Percentiles rank a stretch among this genome's conserved stretches.
These are phyloP conservation scores for Leucophenga maculata DNA, from an alignment of 2,888 invertebrate genomes.

Conservation along the genomic window DNA sequence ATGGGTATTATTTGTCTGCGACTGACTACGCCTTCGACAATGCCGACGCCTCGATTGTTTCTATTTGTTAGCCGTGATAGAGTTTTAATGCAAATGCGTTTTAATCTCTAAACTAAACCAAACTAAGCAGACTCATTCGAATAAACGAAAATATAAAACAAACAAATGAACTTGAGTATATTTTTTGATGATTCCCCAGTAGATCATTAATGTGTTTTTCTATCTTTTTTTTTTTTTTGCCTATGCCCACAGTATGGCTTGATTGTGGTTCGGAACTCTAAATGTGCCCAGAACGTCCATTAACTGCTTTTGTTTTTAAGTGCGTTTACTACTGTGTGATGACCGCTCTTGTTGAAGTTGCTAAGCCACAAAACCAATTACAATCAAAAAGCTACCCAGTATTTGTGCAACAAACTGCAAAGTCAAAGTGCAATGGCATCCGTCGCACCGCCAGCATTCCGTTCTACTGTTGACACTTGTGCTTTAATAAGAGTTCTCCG, in stretches of 20 bases:
- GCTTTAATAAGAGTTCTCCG: constrained; percentile 4
- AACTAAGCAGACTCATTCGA: background rate
- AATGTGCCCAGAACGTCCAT: too few relatives aligned
- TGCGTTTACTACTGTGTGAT: too few relatives aligned
- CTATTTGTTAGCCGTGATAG: background rate
- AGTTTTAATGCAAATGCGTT: constrained; percentile 14
- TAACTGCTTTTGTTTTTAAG: too few relatives aligned
- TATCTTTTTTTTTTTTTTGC: constrained; percentile 16
- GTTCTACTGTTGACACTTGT: constrained; percentile 16
- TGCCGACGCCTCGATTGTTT: background rate
- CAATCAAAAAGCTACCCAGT: constrained; percentile 15
- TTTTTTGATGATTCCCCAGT: constrained; percentile 8
- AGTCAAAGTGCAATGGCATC: background rate
- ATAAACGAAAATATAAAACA: too few relatives aligned
- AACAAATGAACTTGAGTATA: background rate
- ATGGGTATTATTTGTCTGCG: background rate
- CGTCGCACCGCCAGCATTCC: background rate
- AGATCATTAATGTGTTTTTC: constrained; percentile 19
- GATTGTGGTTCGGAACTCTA: too few relatives aligned
- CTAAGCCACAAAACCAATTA: constrained; percentile 25
- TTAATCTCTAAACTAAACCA: constrained; percentile 3
- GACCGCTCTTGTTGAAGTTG: background rate
- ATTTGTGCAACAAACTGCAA: constrained; percentile 20
- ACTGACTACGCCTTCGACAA: background rate
- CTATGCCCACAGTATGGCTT: background rate